Conservation (phyloP, 2,888 invertebrate genomes). For the Lysandra bellargus region DNA sequence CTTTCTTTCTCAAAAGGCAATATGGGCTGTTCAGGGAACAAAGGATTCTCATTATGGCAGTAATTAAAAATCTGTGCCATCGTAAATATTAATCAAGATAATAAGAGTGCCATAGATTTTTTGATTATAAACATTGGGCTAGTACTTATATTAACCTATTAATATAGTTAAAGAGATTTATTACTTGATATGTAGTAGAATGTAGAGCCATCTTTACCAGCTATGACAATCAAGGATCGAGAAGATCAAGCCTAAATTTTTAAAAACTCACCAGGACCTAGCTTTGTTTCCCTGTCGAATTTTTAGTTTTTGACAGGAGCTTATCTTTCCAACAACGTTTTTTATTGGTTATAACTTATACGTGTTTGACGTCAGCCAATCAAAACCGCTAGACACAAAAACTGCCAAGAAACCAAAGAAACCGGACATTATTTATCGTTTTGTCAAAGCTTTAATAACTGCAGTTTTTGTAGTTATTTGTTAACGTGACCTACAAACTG, state of each 20-base stretch:
- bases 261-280: too few species aligned
- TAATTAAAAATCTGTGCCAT: not conserved
- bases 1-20: slow-evolving; percentile 8
- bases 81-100: slow-evolving; percentile 10
- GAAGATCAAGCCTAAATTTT: too few species aligned
- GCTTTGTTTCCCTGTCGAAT: too few species aligned
- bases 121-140: not conserved
- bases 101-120: not conserved
- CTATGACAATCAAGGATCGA: not conserved
- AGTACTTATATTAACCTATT: not conserved
- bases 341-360: too few species aligned
- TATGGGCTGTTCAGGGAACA: not conserved
- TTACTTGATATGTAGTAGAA: not conserved
- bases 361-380: too few species aligned
- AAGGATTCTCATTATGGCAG: slow-evolving; percentile 9
- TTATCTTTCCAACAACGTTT: too few species aligned
- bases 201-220: not conserved
- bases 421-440: not conserved
- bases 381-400: not conserved
- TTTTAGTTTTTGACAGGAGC: too few species aligned
- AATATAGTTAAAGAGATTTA: too few species aligned
- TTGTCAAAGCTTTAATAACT: slow-evolving; percentile 1
- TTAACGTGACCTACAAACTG: not conserved
- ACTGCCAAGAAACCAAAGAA: not conserved
- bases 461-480: slow-evolving; percentile 4